Evolutionary conservation across 2,113 vertebrate genomes (phyloP).

Genomic region (Rhombomys opimus): DNA sequence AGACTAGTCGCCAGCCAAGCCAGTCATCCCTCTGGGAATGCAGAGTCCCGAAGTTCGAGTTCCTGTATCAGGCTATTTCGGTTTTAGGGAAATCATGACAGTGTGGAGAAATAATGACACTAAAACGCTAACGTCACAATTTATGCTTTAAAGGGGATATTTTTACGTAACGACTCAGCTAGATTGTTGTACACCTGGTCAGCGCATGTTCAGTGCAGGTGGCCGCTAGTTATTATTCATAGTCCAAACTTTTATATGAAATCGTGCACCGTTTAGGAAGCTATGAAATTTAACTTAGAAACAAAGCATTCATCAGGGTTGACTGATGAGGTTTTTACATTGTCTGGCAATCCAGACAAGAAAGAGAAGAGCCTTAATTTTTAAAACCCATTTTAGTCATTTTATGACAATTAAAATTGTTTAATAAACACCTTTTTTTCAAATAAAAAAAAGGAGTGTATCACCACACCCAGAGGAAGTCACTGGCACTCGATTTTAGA

Average conservation of each 20-base stretch:
- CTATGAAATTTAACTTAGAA: conserved; percentile 84
- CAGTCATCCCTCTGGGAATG: conserved; percentile 78
- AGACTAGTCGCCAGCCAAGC: conserved; percentile 88
- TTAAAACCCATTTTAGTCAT: conserved; percentile 83
- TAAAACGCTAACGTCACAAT: conserved; percentile 78
- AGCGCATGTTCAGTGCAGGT: conserved; percentile 64
- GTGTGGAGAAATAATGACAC: conserved; percentile 80
- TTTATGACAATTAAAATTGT: conserved; percentile 85
- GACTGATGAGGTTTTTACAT: conserved; percentile 83
- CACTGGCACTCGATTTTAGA: background rate
- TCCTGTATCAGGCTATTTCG: conserved; percentile 80
- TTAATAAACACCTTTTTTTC: conserved; percentile 83
- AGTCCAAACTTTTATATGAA: conserved; percentile 80
- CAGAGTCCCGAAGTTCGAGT: conserved; percentile 83
- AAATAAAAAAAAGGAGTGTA: conserved; percentile 67
- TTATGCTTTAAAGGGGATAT: conserved; percentile 75
- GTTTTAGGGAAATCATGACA: conserved; percentile 82
- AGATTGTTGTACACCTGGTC: conserved; percentile 71
- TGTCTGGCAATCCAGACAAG: conserved; percentile 84
- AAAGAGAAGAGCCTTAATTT: conserved; percentile 85
- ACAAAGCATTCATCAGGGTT: conserved; percentile 83
- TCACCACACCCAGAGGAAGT: background rate
- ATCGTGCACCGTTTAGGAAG: conserved; percentile 79
- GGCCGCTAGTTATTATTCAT: conserved; percentile 74
- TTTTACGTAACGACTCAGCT: conserved; percentile 73